Evolutionary conservation across 2,797 vertebrate genomes (phyloP), one percentile per base, ranked within the genome.

Genomic region (Propithecus deckenii): DNA sequence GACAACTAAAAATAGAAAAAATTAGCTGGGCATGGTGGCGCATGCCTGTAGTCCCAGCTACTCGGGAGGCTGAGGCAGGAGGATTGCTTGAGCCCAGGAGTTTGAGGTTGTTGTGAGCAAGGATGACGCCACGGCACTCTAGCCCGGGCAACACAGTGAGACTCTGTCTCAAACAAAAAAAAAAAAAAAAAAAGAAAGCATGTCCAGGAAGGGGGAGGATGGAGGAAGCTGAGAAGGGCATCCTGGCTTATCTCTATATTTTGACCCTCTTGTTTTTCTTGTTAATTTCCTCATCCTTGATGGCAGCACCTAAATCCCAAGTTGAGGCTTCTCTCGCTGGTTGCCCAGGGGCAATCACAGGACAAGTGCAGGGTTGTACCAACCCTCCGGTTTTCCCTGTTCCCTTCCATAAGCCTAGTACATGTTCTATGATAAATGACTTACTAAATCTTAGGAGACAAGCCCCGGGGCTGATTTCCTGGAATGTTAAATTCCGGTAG

Each of bases 401-500:
- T 80, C 43, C 1, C 0, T 69, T 78, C 25, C 90, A 41, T 91
- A 97, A 65, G 69, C 72, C 74, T 48, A 0, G 5, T 80, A 20
- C 69, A 43, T 59, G 41, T 84, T 67, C 84, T 92, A 14, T 87
- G 65, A 94, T 94, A 93, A 95, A 25, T 10, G 91, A 20, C 0
- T 95, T 85, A 88, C 71, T 95, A 95, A 96, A 94, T 87, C 95
- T 78, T 71, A 76, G 13, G 65, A 96, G 96, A 80, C 38, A 32
- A 89, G 85, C 22, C 0, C 95, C 55, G 76, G 35, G 90, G 86
- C 92, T 41, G 25, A 46, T 83, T 97, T 97, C 95, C 98, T 97
- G 93, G 95, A 97, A 96, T 90, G 93, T 92, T 76, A 74, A 93
- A 63, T 96, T 96, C 91, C 41, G 38, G 96, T 93, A 97, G 97